Conservation (phyloP, 2,888 invertebrate genomes). For the Cryptus armator region DNA sequence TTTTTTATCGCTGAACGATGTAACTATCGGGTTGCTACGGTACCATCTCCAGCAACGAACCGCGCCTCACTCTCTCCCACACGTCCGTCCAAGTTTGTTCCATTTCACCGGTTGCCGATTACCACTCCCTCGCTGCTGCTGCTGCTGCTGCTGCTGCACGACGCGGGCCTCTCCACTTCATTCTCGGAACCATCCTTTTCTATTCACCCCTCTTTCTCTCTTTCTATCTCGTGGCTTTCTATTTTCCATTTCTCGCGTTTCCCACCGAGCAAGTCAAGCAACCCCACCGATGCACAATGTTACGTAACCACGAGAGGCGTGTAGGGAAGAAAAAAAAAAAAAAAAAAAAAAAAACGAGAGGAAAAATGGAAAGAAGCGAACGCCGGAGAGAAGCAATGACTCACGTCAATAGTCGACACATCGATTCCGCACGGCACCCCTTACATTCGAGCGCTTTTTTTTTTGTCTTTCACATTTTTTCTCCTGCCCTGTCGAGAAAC, state of each 20-base stretch:
- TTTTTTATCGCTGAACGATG: conserved; percentile 52
- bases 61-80: conserved; percentile 56
- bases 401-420: conserved; percentile 61
- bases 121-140: conserved; percentile 74
- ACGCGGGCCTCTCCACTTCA: conserved; percentile 68
- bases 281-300: conserved; percentile 71
- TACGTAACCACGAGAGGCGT: conserved; percentile 76
- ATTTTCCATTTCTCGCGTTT: conserved; percentile 55
- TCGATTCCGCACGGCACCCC: conserved; percentile 21
- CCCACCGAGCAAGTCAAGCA: conserved; percentile 47
- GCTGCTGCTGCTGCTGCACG: conserved; percentile 60
- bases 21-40: conserved; percentile 55
- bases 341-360: conserved; percentile 47
- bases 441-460: conserved; percentile 24
- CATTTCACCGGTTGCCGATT: conserved; percentile 82
- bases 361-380: conserved; percentile 18
- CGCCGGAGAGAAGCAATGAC: conserved; percentile 59
- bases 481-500: too few species aligned
- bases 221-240: conserved; percentile 43
- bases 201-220: conserved; percentile 40
- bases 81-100: conserved; percentile 82
- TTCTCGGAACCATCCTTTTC: conserved; percentile 60
- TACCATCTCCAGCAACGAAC: conserved; percentile 39
- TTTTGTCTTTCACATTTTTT: conserved; percentile 4
- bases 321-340: conserved; percentile 69